Percentiles rank a stretch among this genome's conserved stretches.
phyloP scores from a whole-genome alignment of 2,113 vertebrate genomes.

The Oreochromis spilurus region DNA sequence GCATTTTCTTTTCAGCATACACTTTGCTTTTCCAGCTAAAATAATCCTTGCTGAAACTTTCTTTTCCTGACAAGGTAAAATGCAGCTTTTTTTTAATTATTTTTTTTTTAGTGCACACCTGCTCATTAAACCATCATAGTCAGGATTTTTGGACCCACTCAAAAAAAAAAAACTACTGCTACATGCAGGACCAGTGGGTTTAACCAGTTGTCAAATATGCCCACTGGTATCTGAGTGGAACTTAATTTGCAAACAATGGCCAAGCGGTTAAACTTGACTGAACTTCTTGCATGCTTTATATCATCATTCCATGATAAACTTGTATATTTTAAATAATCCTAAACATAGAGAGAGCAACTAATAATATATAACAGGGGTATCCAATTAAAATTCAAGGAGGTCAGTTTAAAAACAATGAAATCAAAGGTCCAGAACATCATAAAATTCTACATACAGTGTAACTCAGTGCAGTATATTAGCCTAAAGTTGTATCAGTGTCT shows the following conservation, averaged over 20 bases:
- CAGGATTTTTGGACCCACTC: neutral
- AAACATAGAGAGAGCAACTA: neutral
- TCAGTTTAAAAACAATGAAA: too few relatives aligned
- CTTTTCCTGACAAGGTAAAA: neutral
- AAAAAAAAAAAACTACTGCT: neutral
- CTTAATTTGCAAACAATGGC: neutral
- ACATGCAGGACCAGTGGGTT: neutral
- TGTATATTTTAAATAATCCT: neutral
- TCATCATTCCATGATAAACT: neutral
- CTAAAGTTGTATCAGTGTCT: neutral
- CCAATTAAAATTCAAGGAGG: too few relatives aligned
- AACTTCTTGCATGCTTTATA: neutral
- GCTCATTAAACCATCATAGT: neutral
- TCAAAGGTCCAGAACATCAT: too few relatives aligned
- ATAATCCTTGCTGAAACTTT: neutral
- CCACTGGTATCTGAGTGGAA: neutral
- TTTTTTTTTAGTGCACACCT: neutral
- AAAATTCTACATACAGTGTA: too few relatives aligned
- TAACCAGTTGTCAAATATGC: neutral
- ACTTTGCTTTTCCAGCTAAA: neutral
- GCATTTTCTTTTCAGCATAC: neutral
- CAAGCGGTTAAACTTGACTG: neutral
- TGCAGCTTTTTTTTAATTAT: too few relatives aligned
- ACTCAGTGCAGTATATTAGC: too few relatives aligned
- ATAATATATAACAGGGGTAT: neutral